These are phyloP conservation scores for Dicerorhinus sumatrensis DNA, from an alignment of 2,113 vertebrate genomes.

Conservation along the genomic window DNA sequence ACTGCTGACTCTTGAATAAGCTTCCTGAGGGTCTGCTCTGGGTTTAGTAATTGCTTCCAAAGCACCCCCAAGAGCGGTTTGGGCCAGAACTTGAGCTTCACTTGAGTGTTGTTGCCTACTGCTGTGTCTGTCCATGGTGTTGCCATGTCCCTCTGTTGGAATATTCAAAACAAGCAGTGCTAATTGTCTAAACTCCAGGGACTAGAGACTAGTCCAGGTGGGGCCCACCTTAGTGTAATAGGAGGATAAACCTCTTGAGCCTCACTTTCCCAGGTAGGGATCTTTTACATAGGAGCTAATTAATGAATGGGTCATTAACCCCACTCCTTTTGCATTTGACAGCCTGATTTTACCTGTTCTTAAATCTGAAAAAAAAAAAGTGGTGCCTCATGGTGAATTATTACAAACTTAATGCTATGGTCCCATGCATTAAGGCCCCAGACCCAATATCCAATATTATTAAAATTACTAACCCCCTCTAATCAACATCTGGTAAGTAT, in stretches of 20 bases:
- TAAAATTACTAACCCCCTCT: not conserved
- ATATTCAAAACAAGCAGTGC: not conserved
- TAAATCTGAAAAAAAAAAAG: conserved; percentile 13
- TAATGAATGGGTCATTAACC: not conserved
- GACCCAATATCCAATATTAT: not conserved
- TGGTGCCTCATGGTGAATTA: not conserved
- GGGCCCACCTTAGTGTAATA: not conserved
- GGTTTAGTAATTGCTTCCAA: not conserved
- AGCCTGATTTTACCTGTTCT: not conserved
- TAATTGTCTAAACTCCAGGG: not conserved
- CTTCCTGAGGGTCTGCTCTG: not conserved
- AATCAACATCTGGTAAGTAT: not conserved
- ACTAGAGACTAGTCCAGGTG: not conserved
- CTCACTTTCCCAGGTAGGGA: not conserved
- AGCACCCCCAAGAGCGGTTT: not conserved
- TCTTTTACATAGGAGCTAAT: not conserved
- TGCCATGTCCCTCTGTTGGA: not conserved
- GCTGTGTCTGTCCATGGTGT: not conserved
- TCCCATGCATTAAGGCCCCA: not conserved
- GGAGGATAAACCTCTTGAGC: not conserved
- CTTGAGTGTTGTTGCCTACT: not conserved
- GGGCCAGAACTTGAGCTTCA: not conserved
- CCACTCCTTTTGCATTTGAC: not conserved
- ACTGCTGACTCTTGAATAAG: not conserved
- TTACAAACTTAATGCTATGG: not conserved